Conservation (phyloP, 1,140 invertebrate genomes). For the Batillaria attramentaria region DNA sequence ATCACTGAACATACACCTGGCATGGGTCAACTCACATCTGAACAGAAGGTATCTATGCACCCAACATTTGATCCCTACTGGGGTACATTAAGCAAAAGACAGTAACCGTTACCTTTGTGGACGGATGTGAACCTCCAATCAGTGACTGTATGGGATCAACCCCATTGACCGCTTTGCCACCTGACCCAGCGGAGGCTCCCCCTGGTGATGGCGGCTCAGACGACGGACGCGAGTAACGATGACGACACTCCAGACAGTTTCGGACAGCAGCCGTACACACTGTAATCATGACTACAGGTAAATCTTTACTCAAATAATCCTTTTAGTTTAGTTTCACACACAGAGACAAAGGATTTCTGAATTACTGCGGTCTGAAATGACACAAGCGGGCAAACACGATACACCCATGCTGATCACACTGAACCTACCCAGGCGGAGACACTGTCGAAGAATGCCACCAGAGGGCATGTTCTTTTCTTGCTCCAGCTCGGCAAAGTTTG, state of each 20-base stretch:
- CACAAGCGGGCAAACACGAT: background rate
- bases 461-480: constrained; percentile 99
- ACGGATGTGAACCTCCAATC: constrained; percentile 88
- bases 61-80: too few relatives aligned
- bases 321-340: background rate
- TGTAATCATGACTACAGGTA: constrained; percentile 72
- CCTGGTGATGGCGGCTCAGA: constrained; percentile 73
- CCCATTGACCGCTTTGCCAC: constrained; percentile 52
- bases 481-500: constrained; percentile 98
- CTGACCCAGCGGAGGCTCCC: constrained; percentile 17
- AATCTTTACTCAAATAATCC: background rate
- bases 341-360: background rate
- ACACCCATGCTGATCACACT: background rate
- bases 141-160: constrained; percentile 80
- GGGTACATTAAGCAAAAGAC: too few relatives aligned
- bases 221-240: constrained; percentile 74
- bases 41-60: too few relatives aligned
- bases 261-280: constrained; percentile 98
- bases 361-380: background rate
- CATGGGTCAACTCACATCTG: too few relatives aligned
- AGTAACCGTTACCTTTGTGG: constrained; percentile 85
- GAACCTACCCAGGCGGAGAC: constrained; percentile 89
- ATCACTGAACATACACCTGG: too few relatives aligned
- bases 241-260: constrained; percentile 98
- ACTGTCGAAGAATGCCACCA: constrained; percentile 97